Evolutionary conservation across 2,797 vertebrate genomes (phyloP), one percentile per base, ranked within the genome.

Genomic region (Picus viridis): DNA sequence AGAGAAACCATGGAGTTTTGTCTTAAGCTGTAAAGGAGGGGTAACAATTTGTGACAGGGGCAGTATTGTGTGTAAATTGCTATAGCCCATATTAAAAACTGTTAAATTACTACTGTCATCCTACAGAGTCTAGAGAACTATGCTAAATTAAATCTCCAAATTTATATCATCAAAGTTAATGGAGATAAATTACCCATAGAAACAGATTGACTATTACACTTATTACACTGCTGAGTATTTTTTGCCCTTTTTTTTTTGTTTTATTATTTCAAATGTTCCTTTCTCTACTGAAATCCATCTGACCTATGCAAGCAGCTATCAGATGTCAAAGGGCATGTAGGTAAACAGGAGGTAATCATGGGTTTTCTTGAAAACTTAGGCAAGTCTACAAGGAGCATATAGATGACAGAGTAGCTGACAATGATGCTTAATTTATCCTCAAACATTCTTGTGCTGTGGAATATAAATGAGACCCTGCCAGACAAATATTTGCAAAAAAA

Each of bases 401-500:
- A 86, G 61, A 86, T 82, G 65, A 62, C 36, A 76, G 34, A 54
- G 43, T 54, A 88, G 62, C 69, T 95, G 68, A 95, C 41, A 95
- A 76, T 47, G 54, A 36, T 82, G 49, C 22, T 67, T 86, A 89
- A 92, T 82, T 95, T 92, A 93, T 71, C 29, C 49, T 88, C 67
- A 93, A 95, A 92, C 61, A 89, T 93, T 94, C 94, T 95, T 91
- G 61, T 69, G 69, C 26, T 63, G 74, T 9, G 9, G 64, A 82
- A 92, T 82, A 91, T 56, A 91, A 96, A 95, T 77, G 83, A 95
- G 86, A 56, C 54, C 36, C 58, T 93, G 87, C 85, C 89, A 96
- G 95, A 95, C 61, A 96, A 96, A 96, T 95, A 95, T 95, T 96
- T 96, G 80, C 17, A 79, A 83, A 92, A 83, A 93, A 86, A 92